Evolutionary conservation across 1,140 invertebrate species (phyloP).

Genomic region (Aphelenchoides besseyi): DNA sequence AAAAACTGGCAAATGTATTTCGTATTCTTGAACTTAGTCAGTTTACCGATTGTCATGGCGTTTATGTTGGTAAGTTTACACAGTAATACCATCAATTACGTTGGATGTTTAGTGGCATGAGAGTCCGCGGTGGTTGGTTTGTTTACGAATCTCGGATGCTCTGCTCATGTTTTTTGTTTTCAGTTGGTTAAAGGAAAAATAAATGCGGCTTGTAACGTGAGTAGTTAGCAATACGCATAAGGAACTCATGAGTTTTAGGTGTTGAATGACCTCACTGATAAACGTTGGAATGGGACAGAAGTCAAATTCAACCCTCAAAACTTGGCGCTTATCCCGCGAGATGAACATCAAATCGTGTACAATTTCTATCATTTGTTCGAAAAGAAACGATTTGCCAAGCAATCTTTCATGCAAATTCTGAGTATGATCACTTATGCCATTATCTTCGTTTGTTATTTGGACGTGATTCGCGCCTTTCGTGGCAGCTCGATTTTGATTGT

Average conservation of each 20-base stretch:
- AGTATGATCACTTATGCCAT: slow-evolving; percentile 56
- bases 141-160: too few relatives aligned
- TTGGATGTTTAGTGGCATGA: too few relatives aligned
- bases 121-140: too few relatives aligned
- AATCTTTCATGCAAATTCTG: slow-evolving; percentile 54
- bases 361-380: slow-evolving; percentile 55
- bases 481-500: slow-evolving; percentile 40
- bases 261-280: slow-evolving; percentile 54
- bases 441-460: slow-evolving; percentile 50
- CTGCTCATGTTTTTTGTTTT: too few relatives aligned
- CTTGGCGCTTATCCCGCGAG: slow-evolving; percentile 40
- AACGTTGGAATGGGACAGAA: slow-evolving; percentile 57
- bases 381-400: slow-evolving; percentile 47
- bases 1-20: slow-evolving; percentile 57
- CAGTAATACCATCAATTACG: too few relatives aligned
- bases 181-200: slow-evolving; percentile 50
- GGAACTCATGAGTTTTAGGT: too few relatives aligned
- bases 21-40: slow-evolving; percentile 54
- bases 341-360: slow-evolving; percentile 40
- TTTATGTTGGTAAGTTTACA: slow-evolving; percentile 61
- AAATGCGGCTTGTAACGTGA: slow-evolving; percentile 52
- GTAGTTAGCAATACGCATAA: too few relatives aligned
- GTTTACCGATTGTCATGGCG: slow-evolving; percentile 49
- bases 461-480: slow-evolving; percentile 39
- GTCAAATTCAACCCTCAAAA: slow-evolving; percentile 49